Conservation (phyloP, 2,888 invertebrate species). For the Latheticus oryzae region DNA sequence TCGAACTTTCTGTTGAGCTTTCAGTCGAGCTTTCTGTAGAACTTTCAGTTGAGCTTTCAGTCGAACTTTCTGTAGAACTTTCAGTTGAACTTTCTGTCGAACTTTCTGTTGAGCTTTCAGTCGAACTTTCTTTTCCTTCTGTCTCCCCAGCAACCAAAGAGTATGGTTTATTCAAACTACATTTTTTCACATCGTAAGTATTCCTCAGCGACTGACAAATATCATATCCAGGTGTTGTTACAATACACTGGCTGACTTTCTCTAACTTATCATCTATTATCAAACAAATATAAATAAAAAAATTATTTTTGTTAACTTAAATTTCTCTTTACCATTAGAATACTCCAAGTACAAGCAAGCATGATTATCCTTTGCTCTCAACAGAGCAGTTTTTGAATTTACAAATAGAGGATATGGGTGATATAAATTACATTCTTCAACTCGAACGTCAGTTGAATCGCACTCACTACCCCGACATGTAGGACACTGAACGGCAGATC, state of each 20-base stretch:
- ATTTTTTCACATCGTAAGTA: constrained; percentile 1
- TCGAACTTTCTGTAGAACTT: too few relatives aligned
- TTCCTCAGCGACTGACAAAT: background rate
- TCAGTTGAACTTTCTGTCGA: too few relatives aligned
- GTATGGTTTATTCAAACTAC: too few relatives aligned
- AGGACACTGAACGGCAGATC: constrained; percentile 21
- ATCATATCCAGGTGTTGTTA: constrained; percentile 1
- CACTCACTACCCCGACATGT: constrained; percentile 18
- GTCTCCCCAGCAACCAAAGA: too few relatives aligned
- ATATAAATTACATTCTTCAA: constrained; percentile 7
- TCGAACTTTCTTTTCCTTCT: too few relatives aligned
- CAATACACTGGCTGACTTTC: constrained; percentile 12
- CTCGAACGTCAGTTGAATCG: background rate
- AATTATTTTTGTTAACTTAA: too few relatives aligned
- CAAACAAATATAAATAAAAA: background rate
- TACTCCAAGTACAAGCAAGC: constrained; percentile 11
- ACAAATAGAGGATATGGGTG: background rate
- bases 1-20: too few relatives aligned
- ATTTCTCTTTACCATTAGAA: constrained; percentile 9
- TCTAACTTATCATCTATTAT: constrained; percentile 1
- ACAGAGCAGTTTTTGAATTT: background rate
- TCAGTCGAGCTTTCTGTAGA: too few relatives aligned
- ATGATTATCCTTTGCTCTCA: background rate
- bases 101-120: too few relatives aligned
- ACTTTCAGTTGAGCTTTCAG: too few relatives aligned